Base-by-base conservation (phyloP, 2,797 vertebrate genomes). In the Apogon talboti region DNA sequence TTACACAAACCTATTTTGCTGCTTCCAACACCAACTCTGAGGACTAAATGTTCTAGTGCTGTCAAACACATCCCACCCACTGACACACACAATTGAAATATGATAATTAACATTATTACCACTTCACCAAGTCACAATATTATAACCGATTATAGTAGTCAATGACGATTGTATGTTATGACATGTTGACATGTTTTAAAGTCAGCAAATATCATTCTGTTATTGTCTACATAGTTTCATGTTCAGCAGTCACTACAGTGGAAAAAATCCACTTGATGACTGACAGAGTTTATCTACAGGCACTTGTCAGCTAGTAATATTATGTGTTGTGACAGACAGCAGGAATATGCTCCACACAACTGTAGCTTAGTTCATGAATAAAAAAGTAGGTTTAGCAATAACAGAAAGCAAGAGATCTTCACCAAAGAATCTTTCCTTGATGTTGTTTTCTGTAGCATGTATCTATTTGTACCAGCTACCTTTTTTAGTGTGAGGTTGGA, bases 231-330 rank as follows among this genome's bases (percentile, higher is more conserved):
- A 40, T 18, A 50, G 11, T 7, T 37, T 46, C 7, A 49, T 18
- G 42, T 46, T 48, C n/a, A 67, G 44, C 40, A 79, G 57, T 61
- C 67, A 76, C 33, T 51, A 62, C 15, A 49, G 50, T 5, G 19
- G 18, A 66, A 64, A 68, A 66, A 45, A 4, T 11, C 41, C 15
- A 33, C 15, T 18, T 63, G 41, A 56, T 49, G 49, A 56, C 43
- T 62, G 47, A 45, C 53, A 59, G 60, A 56, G 30, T 16, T 71
- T 41, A 19, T 50, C 40, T 12, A 30, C 21, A 54, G 71, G 57
- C 50, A 63, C 66, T 66, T 79, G 65, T 77, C 75, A 74, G 16
- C 56, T 51, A 42, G 42, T 59, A 62, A 45, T 53, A 51, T 45
- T 4, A 46, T n/a, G 19, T 59, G 42, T 53, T 57, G 10, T 63